Evolutionary conservation across 2,888 invertebrate genomes (phyloP).

Genomic region (Dichetophora obliterata): DNA sequence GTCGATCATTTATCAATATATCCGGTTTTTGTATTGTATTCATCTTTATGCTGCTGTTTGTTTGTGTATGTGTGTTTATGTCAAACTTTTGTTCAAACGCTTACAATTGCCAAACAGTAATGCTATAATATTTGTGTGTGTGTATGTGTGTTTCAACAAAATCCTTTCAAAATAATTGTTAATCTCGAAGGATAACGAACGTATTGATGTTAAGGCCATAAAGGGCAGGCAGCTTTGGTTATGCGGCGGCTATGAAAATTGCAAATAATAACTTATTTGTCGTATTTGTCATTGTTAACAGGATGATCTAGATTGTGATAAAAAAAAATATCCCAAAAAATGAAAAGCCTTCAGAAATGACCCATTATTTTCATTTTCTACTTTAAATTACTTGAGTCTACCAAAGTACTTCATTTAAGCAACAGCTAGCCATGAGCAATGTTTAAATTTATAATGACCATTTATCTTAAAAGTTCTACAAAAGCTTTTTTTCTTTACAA

Average conservation of each 20-base stretch:
- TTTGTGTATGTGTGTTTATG: conserved; percentile 9
- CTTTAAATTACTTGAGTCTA: no score
- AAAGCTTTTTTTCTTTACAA: no score
- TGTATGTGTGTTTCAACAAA: conserved; percentile 15
- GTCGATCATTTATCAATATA: conserved; percentile 63
- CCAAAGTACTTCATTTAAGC: no score
- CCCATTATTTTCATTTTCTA: no score
- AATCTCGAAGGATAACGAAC: conserved; percentile 13
- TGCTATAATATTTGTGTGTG: neutral
- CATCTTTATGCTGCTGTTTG: neutral
- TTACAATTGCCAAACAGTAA: conserved; percentile 2
- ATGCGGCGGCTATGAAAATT: no score
- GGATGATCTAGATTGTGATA: no score
- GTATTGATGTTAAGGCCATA: neutral
- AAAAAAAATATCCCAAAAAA: neutral
- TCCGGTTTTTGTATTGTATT: conserved; percentile 51
- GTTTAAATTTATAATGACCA: no score
- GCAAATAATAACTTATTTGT: no score
- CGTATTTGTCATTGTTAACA: no score
- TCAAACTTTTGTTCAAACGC: conserved; percentile 38
- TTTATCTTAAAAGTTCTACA: no score
- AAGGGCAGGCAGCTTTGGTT: no score
- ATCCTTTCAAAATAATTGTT: conserved; percentile 16
- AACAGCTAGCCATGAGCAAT: no score
- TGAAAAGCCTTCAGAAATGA: neutral